phyloP scores from a whole-genome alignment of 1,140 invertebrate species.

The Hyles vespertilio region DNA sequence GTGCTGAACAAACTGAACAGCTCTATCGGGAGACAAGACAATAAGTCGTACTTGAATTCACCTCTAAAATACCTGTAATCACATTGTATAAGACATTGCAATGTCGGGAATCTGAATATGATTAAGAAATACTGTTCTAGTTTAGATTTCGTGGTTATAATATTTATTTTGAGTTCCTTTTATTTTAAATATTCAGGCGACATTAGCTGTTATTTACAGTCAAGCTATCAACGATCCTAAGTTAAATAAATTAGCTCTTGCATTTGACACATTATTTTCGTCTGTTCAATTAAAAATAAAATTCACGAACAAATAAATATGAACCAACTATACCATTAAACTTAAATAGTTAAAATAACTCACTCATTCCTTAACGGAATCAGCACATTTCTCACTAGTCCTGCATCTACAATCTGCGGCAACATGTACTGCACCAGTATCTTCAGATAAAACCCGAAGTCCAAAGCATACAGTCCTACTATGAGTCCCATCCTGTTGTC shows the following conservation, averaged over 20 bases:
- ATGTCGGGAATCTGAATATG: conserved; percentile 3
- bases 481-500: conserved; percentile 35
- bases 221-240: no score
- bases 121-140: not conserved
- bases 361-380: conserved; percentile 16
- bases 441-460: conserved; percentile 44
- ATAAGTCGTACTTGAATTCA: conserved; percentile 45
- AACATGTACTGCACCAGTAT: conserved; percentile 37
- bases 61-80: conserved; percentile 36
- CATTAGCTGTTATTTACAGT: no score
- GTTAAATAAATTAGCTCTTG: no score
- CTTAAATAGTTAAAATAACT: conserved; percentile 1
- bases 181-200: no score
- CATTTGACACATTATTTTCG: no score
- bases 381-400: conserved; percentile 12
- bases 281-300: no score
- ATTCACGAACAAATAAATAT: no score
- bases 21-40: conserved; percentile 47
- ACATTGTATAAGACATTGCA: no score
- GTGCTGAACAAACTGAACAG: conserved; percentile 23
- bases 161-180: no score
- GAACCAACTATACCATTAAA: no score
- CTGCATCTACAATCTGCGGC: conserved; percentile 18
- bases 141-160: no score
- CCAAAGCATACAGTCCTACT: conserved; percentile 35